Evolutionary conservation across 1,140 invertebrate species (phyloP).

Genomic region (Diprion similis): DNA sequence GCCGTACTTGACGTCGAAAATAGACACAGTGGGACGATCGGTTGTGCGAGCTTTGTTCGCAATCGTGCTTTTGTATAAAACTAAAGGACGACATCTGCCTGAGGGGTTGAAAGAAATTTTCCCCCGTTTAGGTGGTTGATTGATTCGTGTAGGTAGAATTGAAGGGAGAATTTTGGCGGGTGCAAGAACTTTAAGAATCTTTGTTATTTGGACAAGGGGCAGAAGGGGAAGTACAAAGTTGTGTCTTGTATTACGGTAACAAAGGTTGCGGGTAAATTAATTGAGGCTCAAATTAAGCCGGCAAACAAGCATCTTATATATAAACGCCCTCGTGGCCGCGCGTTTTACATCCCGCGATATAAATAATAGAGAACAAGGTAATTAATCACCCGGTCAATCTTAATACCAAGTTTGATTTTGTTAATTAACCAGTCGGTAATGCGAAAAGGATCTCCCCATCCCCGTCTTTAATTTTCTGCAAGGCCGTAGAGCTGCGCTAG

Average conservation of each 20-base stretch:
- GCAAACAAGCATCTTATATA: not conserved
- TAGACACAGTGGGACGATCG: not conserved
- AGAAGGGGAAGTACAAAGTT: too few species aligned
- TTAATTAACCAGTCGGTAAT: not conserved
- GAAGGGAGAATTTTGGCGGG: too few species aligned
- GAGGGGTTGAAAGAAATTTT: too few species aligned
- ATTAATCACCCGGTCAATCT: not conserved
- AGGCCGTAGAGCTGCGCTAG: too few species aligned
- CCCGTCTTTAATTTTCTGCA: too few species aligned
- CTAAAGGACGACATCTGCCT: too few species aligned
- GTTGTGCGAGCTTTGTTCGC: not conserved
- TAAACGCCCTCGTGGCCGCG: not conserved
- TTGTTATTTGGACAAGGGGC: too few species aligned
- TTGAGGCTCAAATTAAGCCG: not conserved
- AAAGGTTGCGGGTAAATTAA: not conserved
- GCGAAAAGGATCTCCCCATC: not conserved
- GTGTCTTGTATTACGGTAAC: too few species aligned
- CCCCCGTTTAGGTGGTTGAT: too few species aligned
- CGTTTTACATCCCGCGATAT: not conserved
- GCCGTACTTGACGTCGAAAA: not conserved
- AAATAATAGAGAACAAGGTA: not conserved
- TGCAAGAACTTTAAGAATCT: too few species aligned
- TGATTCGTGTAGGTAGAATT: too few species aligned
- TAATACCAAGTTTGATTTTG: conserved; percentile 1
- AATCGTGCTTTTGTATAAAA: too few species aligned